Percentiles rank a stretch among this genome's conserved stretches.
Evolutionary conservation across 2,113 vertebrate genomes (phyloP).

Genomic region (Malurus melanocephalus): DNA sequence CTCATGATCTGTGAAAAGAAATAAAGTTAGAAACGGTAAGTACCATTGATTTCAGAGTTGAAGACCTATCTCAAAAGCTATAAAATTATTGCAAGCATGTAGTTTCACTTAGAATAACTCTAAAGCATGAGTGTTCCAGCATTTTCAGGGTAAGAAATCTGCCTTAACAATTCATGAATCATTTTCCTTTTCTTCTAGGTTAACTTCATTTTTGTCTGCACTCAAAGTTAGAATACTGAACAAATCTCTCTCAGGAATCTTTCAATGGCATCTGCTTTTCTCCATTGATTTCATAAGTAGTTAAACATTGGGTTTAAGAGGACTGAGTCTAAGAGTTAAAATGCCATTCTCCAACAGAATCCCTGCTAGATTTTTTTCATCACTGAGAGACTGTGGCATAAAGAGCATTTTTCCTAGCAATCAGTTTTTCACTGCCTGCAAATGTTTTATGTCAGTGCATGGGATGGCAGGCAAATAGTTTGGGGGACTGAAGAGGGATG

Average conservation of each 20-base stretch:
- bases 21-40: neutral
- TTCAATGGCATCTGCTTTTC: neutral
- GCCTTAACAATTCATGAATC: neutral
- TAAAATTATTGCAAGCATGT: neutral
- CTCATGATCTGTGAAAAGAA: neutral
- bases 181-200: neutral
- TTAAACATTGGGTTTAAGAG: neutral
- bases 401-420: neutral
- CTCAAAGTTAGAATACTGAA: neutral
- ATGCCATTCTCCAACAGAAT: neutral
- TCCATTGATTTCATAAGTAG: neutral
- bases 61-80: neutral
- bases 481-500: neutral
- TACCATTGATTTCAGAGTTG: neutral
- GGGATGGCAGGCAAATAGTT: neutral
- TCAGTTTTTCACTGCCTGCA: neutral
- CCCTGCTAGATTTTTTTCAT: neutral
- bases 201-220: neutral
- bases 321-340: neutral
- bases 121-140: neutral
- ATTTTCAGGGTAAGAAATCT: neutral
- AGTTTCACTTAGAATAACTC: neutral
- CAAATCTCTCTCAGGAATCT: neutral
- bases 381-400: neutral
- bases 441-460: neutral